Conservation (phyloP, 2,113 vertebrate genomes). For the Drymodes brunneopygia region DNA sequence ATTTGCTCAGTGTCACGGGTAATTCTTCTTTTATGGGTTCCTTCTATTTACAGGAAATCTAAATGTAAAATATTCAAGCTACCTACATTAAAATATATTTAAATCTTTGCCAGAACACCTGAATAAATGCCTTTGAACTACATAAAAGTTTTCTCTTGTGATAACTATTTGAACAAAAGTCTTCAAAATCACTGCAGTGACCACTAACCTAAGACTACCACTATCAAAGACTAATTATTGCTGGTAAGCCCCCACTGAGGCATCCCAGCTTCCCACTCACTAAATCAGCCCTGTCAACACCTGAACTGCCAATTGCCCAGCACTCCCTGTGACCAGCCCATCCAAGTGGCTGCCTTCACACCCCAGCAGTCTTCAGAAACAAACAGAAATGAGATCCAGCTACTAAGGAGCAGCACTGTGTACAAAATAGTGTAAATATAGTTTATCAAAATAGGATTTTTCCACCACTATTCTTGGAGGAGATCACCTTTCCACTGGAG, state of each 20-base stretch:
- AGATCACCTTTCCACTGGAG: neutral
- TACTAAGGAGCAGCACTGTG: neutral
- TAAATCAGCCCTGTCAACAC: neutral
- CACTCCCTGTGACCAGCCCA: neutral
- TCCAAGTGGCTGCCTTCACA: neutral
- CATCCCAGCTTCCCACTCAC: neutral
- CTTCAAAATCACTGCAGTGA: neutral
- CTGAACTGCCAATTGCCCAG: neutral
- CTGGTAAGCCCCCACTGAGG: neutral
- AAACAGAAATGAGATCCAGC: neutral
- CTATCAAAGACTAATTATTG: neutral
- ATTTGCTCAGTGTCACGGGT: neutral
- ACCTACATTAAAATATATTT: neutral
- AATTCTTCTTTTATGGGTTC: neutral
- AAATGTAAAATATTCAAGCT: conserved; percentile 39
- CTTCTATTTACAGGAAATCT: conserved; percentile 73
- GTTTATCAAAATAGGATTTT: neutral
- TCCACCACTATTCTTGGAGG: neutral
- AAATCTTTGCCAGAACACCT: neutral
- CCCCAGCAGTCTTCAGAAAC: neutral
- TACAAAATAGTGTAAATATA: neutral
- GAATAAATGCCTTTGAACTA: neutral
- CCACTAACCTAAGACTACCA: neutral
- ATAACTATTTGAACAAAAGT: neutral
- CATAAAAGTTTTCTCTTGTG: neutral